Base-by-base conservation (phyloP, 2,113 vertebrate genomes). In the Aramus guarauna region DNA sequence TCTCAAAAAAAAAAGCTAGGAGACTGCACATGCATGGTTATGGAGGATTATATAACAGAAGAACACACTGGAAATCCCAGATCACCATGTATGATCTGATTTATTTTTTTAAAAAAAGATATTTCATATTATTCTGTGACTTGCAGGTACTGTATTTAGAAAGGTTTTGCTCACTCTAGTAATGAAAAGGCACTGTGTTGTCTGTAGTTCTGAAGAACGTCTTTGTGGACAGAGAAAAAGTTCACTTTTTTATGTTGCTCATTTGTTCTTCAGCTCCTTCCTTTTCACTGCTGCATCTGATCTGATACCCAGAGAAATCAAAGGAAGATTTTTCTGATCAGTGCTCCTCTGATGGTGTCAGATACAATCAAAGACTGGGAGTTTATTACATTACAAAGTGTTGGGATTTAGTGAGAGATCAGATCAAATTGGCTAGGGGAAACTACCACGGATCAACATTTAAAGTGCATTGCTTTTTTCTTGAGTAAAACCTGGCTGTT, bases 241-340 rank as follows among this genome's bases (percentile, higher is more conserved):
- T 85, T 82, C 41, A 71, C n/a, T 71, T 68, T 77, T 75, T 69
- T 37, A 58, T 62, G 64, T 81, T 60, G 15, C 56, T 92, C 91
- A 50, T 86, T 90, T 91, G 52, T 94, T 92, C 84, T 78, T 91
- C n/a, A 45, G 69, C 69, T 94, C 68, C 59, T 84, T 92, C 68
- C 43, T 76, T 92, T 92, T 81, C 83, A 72, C 76, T 78, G 47
- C 43, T 81, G 79, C 64, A 78, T 86, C 82, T 94, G 85, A 96
- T 91, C 72, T 69, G 60, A 79, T 74, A 91, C 21, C 59, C 73
- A 84, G 69, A 91, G 73, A 91, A 95, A 96, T 94, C 94, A 96
- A 96, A 96, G 64, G 2, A 58, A 86, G 43, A 68, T 84, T 93
- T 84, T 96, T 94, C 90, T 94, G 76, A 96, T 96, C 83, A 91